A percentile compares a stretch with the other conserved stretches of the same genome.
These are phyloP conservation scores for Dromococcyx pavoninus DNA, from an alignment of 2,797 vertebrate species.

Conservation along the genomic window DNA sequence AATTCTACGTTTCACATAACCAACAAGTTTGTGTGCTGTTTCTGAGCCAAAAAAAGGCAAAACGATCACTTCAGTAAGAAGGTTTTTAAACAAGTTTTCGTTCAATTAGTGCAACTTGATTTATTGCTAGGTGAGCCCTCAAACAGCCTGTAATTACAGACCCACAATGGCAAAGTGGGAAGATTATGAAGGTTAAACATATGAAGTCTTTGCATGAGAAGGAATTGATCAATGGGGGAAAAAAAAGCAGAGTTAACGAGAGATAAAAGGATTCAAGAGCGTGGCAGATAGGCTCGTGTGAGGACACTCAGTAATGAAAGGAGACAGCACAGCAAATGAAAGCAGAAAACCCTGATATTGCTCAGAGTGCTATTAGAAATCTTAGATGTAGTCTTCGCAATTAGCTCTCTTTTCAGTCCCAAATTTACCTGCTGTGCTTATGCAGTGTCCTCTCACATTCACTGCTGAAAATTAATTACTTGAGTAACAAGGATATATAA, in stretches of 20 bases:
- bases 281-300: not conserved
- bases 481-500: not conserved
- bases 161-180: not conserved
- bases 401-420: constrained; percentile 19
- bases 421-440: constrained; percentile 30
- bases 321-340: constrained; percentile 50
- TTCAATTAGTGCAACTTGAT: constrained; percentile 5
- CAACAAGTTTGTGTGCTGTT: not conserved
- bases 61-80: not conserved
- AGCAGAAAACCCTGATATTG: constrained; percentile 37
- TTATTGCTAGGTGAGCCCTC: constrained; percentile 27
- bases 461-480: constrained; percentile 33
- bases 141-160: constrained; percentile 36
- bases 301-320: constrained; percentile 56
- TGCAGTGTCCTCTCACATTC: not conserved
- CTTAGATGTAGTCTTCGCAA: constrained; percentile 35
- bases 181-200: constrained; percentile 59
- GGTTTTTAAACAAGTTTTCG: not conserved
- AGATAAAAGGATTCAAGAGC: constrained; percentile 34
- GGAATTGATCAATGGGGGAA: constrained; percentile 32
- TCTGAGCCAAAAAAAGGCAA: not conserved
- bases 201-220: constrained; percentile 25
- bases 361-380: not conserved
- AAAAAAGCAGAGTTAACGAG: not conserved
- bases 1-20: not conserved